phyloP scores from a whole-genome alignment of 1,140 invertebrate species.

The Leptestheria dahalacensis region DNA sequence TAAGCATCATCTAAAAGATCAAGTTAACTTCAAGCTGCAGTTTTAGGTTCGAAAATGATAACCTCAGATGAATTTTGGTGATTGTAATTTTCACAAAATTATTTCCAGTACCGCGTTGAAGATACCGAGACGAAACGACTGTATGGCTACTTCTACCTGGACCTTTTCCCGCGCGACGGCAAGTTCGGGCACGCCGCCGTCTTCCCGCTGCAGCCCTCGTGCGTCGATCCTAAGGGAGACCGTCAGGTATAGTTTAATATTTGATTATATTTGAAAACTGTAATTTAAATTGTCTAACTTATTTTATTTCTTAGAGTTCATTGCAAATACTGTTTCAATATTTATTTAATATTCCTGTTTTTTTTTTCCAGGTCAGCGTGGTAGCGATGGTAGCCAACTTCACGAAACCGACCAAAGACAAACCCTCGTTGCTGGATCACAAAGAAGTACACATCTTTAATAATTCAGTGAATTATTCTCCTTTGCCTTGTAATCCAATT shows the following conservation, averaged over 20 bases:
- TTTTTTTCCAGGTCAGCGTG: conserved; percentile 24
- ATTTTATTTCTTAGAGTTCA: no score
- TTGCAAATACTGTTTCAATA: background rate
- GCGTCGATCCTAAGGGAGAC: conserved; percentile 25
- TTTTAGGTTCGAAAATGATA: no score
- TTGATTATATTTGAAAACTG: no score
- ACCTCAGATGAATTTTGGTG: no score
- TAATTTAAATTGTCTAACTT: no score
- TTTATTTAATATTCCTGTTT: background rate
- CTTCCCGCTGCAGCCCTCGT: conserved; percentile 29
- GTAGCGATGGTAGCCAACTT: conserved; percentile 40
- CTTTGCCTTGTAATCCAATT: background rate
- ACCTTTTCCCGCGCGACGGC: conserved; percentile 36
- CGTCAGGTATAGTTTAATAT: conserved; percentile 25
- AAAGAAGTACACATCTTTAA: conserved; percentile 29
- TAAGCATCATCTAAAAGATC: no score
- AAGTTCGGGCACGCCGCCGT: conserved; percentile 31
- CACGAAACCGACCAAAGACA: conserved; percentile 33
- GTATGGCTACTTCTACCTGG: conserved; percentile 38
- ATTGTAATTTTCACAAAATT: conserved; percentile 7
- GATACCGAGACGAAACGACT: conserved; percentile 28
- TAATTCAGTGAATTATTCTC: no score
- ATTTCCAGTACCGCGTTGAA: conserved; percentile 30
- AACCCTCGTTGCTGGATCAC: conserved; percentile 36
- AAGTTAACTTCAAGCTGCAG: no score